Percentiles rank a stretch among this genome's conserved stretches.
phyloP scores from a whole-genome alignment of 64 coral and sea anemone species.

The Pocillopora verrucosa region DNA sequence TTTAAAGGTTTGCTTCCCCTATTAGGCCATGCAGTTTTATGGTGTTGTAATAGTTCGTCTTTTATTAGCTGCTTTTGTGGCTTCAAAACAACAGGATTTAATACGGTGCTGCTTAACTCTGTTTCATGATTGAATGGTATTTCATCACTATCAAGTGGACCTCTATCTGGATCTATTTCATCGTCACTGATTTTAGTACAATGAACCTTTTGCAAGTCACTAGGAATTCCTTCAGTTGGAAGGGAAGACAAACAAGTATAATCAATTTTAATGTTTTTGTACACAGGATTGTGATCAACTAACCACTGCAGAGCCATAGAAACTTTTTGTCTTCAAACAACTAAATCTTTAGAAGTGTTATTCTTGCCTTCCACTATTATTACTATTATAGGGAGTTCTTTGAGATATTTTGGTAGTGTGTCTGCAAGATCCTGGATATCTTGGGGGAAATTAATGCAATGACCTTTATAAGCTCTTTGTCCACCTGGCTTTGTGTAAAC shows the following conservation, averaged over 20 bases:
- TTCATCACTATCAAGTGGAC: constrained; percentile 42
- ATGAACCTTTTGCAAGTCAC: neutral
- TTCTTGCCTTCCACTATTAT: neutral
- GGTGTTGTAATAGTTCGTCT: neutral
- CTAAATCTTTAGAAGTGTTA: neutral
- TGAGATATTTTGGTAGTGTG: constrained; percentile 30
- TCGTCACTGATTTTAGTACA: neutral
- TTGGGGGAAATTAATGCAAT: constrained; percentile 57
- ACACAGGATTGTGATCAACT: constrained; percentile 34
- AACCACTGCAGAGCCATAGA: constrained; percentile 23
- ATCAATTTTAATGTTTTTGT: constrained; percentile 46
- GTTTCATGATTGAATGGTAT: constrained; percentile 33
- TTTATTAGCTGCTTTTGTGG: constrained; percentile 44
- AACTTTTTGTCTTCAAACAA: neutral
- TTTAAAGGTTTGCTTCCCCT: neutral
- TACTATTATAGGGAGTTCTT: constrained; percentile 33
- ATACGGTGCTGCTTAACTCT: constrained; percentile 34
- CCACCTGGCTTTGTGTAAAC: constrained; percentile 58
- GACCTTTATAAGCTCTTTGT: constrained; percentile 45
- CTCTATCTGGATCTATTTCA: constrained; percentile 30
- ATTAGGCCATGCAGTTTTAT: constrained; percentile 23
- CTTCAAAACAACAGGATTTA: constrained; percentile 34
- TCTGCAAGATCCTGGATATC: constrained; percentile 39
- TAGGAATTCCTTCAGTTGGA: constrained; percentile 41
- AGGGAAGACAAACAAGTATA: constrained; percentile 15